These are phyloP conservation scores for Leiothrix lutea DNA, from an alignment of 2,113 vertebrate species.

Conservation along the genomic window DNA sequence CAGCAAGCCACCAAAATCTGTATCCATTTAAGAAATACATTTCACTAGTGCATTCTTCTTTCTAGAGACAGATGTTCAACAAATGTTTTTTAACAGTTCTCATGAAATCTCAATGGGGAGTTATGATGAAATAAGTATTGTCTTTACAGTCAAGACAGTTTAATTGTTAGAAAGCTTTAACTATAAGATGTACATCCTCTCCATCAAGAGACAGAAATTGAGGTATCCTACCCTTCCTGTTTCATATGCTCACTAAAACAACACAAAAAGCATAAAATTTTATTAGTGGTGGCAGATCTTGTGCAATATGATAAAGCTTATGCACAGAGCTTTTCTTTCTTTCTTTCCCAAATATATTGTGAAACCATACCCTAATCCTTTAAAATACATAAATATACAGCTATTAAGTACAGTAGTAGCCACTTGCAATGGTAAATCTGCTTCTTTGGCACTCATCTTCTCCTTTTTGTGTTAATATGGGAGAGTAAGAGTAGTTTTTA, in stretches of 20 bases:
- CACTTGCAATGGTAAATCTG: neutral
- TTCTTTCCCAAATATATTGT: neutral
- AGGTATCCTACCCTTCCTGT: neutral
- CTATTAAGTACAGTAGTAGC: neutral
- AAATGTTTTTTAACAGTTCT: constrained; percentile 37
- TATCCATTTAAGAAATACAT: constrained; percentile 8
- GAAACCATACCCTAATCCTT: neutral
- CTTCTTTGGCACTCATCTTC: neutral
- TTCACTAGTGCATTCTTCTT: neutral
- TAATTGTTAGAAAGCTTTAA: neutral
- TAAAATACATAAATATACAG: neutral
- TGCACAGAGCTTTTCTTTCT: neutral
- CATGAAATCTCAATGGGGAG: neutral
- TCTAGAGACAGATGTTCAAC: constrained; percentile 33
- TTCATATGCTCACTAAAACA: neutral
- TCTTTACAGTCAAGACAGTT: neutral
- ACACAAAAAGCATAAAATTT: neutral
- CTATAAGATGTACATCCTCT: neutral
- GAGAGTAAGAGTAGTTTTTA: neutral
- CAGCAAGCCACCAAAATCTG: neutral
- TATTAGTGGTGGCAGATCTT: neutral
- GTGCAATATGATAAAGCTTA: neutral
- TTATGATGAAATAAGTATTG: neutral
- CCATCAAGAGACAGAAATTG: neutral
- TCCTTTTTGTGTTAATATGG: neutral